Base-by-base conservation (phyloP, 2,888 invertebrate genomes). In the Epistrophe eligans region DNA sequence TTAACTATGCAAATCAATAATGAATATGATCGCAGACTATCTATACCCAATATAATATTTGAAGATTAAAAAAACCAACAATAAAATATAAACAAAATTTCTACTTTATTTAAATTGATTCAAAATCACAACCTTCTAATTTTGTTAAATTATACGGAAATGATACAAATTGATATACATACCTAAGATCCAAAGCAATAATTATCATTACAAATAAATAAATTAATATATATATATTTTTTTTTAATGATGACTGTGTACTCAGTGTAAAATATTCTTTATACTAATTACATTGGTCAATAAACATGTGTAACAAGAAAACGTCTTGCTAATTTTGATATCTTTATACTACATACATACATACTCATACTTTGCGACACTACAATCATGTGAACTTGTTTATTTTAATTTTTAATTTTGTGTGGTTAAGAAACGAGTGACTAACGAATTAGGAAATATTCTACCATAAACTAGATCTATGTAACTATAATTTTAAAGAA, bases 41-140 rank as follows among this genome's bases (percentile, higher is more conserved):
- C 15, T 15, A n/a, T n/a, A n/a, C n/a, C n/a, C n/a, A n/a, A 32
- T 32, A 32, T 32, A n/a, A 55, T 55, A 32, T 32, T 55, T 32
- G 6, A 15, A 4, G 15, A 32, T 55, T 55, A 32, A 24, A 55
- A 24, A 32, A 55, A 28, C 9, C 13, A 55, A 24, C 3, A 55
- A 24, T 15, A 1, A 57, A n/a, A 35, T 35, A 17, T 11, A 58
- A 7, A 15, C 32, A 17, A 57, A 57, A 57, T 11, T 32, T 57
- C 5, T 0, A 35, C 32, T 35, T 57, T 6, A 13, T 52, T 38
- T 58, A 17, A 58, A 35, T 35, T 13, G 35, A 58, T 58, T 58
- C 58, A 58, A 58, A 58, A 38, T 17, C 58, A 38, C 11, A 58
- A 58, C 58, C 58, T 58, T 58, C 17, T 17, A 17, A 7, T 58